Percentiles rank a stretch among this genome's conserved stretches.
phyloP scores from a whole-genome alignment of 2,888 invertebrate genomes.

The Exephanes ischioxanthus region DNA sequence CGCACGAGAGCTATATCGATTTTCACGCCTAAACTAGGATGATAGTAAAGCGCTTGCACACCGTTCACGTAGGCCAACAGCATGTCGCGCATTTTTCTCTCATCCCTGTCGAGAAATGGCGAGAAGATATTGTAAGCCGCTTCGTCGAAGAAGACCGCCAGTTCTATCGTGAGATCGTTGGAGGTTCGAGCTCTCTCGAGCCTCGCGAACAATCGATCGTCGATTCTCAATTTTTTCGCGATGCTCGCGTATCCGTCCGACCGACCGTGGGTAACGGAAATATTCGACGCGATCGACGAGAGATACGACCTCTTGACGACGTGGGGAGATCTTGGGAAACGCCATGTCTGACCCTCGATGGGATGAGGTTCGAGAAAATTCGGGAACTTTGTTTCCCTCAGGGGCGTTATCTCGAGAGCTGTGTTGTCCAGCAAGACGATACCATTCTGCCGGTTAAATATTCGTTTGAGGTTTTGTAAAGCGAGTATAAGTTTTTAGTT shows the following conservation, averaged over 20 bases:
- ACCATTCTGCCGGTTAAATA: slow-evolving; percentile 87
- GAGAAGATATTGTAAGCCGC: slow-evolving; percentile 90
- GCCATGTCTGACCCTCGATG: slow-evolving; percentile 31
- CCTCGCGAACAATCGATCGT: slow-evolving; percentile 52
- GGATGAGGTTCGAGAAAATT: slow-evolving; percentile 63
- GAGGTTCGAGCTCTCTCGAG: slow-evolving; percentile 55
- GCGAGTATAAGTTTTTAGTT: too few species aligned
- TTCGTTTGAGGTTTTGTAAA: neutral
- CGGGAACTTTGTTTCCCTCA: slow-evolving; percentile 79
- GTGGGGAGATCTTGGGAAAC: slow-evolving; percentile 85
- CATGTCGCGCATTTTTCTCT: slow-evolving; percentile 90
- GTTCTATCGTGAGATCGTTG: slow-evolving; percentile 88
- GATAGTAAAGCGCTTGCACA: slow-evolving; percentile 92
- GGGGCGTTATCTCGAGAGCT: slow-evolving; percentile 90
- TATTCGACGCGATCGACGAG: slow-evolving; percentile 76
- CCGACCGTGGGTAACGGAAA: slow-evolving; percentile 78
- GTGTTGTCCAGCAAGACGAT: slow-evolving; percentile 89
- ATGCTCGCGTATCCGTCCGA: slow-evolving; percentile 20
- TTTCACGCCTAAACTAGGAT: slow-evolving; percentile 89
- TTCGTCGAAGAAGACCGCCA: slow-evolving; percentile 91
- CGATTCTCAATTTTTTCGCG: slow-evolving; percentile 22
- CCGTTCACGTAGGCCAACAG: slow-evolving; percentile 92
- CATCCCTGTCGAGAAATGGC: slow-evolving; percentile 89
- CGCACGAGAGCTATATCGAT: slow-evolving; percentile 90
- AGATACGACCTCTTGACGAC: slow-evolving; percentile 87